A percentile compares a stretch with the other conserved stretches of the same genome.
Conservation (phyloP, 2,888 invertebrate genomes). For the Alsophila aescularia region DNA sequence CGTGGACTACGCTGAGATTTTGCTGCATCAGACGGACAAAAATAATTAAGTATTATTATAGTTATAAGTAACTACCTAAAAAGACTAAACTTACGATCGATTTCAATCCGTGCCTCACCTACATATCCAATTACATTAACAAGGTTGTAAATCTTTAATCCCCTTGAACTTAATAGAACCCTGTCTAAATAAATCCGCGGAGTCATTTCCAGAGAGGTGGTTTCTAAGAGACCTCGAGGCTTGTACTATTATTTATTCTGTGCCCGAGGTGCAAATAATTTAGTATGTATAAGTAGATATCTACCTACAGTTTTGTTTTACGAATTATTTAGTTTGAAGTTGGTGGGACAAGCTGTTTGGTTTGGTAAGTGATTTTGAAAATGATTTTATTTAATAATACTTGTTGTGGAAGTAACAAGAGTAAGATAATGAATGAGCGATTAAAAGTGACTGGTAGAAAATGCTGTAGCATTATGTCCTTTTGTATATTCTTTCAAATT, state of each 20-base stretch:
- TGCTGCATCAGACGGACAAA: too few species aligned
- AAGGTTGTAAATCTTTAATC: conserved; percentile 45
- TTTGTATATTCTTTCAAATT: too few species aligned
- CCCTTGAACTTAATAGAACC: conserved; percentile 46
- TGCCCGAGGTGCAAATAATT: conserved; percentile 37
- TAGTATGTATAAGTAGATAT: conserved; percentile 20
- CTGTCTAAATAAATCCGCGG: conserved; percentile 42
- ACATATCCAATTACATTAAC: conserved; percentile 45
- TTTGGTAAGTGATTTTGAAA: not conserved
- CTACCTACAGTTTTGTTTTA: conserved; percentile 2
- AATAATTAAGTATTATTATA: too few species aligned
- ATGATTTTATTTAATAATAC: too few species aligned
- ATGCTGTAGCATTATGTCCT: too few species aligned
- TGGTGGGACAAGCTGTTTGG: not conserved
- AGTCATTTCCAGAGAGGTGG: conserved; percentile 38
- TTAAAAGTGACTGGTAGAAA: too few species aligned
- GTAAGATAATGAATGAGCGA: too few species aligned
- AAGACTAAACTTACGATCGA: not conserved
- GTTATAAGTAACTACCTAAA: not conserved
- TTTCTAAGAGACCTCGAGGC: conserved; percentile 33
- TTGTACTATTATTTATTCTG: too few species aligned
- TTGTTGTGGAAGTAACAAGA: too few species aligned
- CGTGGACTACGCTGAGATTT: too few species aligned
- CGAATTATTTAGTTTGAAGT: conserved; percentile 9
- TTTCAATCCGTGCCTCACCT: conserved; percentile 13